Conservation (phyloP, 2,888 invertebrate species). For the Agapostemon virescens region DNA sequence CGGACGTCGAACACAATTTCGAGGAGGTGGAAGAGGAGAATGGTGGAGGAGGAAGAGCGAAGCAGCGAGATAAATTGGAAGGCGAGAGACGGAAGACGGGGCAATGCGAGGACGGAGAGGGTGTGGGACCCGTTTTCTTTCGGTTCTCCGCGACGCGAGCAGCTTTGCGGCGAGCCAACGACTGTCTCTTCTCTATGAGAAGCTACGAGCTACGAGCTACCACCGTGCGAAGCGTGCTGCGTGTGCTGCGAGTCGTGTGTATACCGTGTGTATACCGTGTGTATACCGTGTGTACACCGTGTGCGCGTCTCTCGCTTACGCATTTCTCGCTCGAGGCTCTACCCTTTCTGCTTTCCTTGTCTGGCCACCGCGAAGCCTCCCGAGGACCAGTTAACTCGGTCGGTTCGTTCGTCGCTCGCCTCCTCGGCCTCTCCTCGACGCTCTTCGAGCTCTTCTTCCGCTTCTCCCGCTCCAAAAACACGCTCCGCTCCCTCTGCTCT, state of each 20-base stretch:
- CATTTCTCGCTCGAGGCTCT: conserved; percentile 54
- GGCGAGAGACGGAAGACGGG: background rate
- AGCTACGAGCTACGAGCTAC: conserved; percentile 55
- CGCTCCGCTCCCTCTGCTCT: background rate
- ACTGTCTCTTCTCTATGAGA: conserved; percentile 71
- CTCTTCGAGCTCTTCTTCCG: background rate
- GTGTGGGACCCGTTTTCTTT: conserved; percentile 46
- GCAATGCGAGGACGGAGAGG: background rate
- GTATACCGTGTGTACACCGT: background rate
- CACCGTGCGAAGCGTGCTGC: background rate
- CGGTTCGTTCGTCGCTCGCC: background rate
- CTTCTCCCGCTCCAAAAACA: background rate
- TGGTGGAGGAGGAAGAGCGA: background rate
- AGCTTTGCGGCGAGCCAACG: conserved; percentile 70
- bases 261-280: too few relatives aligned
- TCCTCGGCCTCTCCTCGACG: background rate
- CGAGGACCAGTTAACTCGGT: conserved; percentile 22
- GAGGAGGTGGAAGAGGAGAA: background rate
- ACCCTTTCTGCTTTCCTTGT: conserved; percentile 18
- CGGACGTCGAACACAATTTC: background rate
- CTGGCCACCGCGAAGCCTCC: background rate
- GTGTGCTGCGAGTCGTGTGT: too few relatives aligned
- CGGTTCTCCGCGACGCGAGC: conserved; percentile 66
- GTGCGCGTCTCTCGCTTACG: conserved; percentile 62
- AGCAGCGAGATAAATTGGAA: background rate